Percentiles rank a stretch among this genome's conserved stretches.
Conservation (phyloP, 64 coral and sea anemone genomes). For the Anthopleura sola region DNA sequence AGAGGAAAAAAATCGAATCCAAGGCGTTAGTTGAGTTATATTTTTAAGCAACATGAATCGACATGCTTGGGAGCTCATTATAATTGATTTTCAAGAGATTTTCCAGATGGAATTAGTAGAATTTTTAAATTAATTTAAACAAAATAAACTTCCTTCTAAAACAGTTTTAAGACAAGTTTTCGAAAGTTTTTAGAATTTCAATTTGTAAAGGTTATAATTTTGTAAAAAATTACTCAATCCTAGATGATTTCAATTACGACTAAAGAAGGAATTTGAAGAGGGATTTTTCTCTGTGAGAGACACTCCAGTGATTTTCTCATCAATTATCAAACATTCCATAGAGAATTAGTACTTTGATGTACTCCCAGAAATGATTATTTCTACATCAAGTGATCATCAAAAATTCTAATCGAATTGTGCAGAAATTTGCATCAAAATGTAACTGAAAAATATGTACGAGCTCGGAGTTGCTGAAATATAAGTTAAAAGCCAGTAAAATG, state of each 20-base stretch:
- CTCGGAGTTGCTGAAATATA: background rate
- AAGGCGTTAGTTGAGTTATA: background rate
- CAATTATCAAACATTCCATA: background rate
- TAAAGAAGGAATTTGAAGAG: background rate
- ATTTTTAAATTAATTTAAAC: background rate
- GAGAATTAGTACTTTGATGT: background rate
- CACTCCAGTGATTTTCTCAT: background rate
- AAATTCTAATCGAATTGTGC: background rate
- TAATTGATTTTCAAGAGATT: background rate
- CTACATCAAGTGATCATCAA: background rate
- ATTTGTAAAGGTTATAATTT: background rate
- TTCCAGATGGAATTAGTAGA: background rate
- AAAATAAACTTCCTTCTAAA: background rate
- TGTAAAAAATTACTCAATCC: background rate
- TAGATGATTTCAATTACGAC: background rate
- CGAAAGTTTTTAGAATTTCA: background rate
- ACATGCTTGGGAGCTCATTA: background rate
- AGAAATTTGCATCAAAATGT: background rate
- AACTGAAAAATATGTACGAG: background rate
- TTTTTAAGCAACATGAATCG: background rate
- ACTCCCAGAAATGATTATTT: background rate
- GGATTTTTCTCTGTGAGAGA: background rate
- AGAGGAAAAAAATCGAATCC: background rate
- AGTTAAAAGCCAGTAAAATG: background rate
- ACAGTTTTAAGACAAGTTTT: background rate